Percentiles rank a stretch among this genome's conserved stretches.
These are phyloP conservation scores for Clytia hemisphaerica DNA, from an alignment of 30 jellyfish, hydroid and myxozoan genomes.

Conservation along the genomic window DNA sequence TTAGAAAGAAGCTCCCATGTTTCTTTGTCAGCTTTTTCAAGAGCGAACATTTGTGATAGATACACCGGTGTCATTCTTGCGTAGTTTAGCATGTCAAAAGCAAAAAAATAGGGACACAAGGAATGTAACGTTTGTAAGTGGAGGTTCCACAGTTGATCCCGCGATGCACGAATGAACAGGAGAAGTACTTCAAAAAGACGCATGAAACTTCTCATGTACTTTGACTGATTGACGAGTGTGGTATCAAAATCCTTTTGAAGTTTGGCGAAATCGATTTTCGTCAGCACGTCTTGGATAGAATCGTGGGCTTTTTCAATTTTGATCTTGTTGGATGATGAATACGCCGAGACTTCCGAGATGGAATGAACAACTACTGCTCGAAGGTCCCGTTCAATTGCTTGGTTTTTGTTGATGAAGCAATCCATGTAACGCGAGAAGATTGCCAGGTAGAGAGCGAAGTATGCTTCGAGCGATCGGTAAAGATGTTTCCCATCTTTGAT, in stretches of 20 bases:
- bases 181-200: too few relatives aligned
- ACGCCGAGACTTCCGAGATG: background rate
- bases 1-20: background rate
- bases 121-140: background rate
- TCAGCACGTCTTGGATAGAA: too few relatives aligned
- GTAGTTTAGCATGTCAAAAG: constrained; percentile 9
- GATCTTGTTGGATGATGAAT: too few relatives aligned
- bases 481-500: constrained; percentile 5
- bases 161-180: too few relatives aligned
- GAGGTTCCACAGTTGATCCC: too few relatives aligned
- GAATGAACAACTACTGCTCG: background rate
- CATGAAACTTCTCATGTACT: too few relatives aligned
- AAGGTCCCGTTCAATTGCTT: background rate
- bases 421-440: background rate
- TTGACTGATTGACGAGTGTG: too few relatives aligned
- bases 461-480: constrained; percentile 10
- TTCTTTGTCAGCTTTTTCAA: background rate
- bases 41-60: constrained; percentile 11
- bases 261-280: too few relatives aligned
- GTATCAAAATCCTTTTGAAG: too few relatives aligned
- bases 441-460: background rate
- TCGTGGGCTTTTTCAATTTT: too few relatives aligned
- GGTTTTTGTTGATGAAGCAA: background rate
- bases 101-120: background rate
- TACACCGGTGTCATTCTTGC: constrained; percentile 11